phyloP scores from a whole-genome alignment of 2,797 vertebrate species.

The Phyllotis vaccarum region DNA sequence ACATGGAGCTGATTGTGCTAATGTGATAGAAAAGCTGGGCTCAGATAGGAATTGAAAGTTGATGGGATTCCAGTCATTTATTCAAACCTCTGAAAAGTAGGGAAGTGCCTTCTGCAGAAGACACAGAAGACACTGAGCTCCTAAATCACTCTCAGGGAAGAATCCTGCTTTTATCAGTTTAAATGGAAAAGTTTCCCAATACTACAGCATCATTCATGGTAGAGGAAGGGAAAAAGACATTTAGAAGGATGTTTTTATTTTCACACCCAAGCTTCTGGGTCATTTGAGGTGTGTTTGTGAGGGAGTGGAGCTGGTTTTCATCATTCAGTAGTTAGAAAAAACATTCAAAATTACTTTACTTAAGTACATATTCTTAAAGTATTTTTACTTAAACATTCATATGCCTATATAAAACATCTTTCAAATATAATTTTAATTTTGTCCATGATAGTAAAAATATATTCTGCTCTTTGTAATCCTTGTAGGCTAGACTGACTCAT shows the following conservation, averaged over 20 bases:
- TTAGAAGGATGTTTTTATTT: not conserved
- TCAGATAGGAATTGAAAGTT: not conserved
- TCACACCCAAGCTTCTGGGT: not conserved
- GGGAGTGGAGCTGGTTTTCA: not conserved
- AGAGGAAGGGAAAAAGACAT: not conserved
- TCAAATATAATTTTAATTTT: not conserved
- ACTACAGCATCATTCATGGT: not conserved
- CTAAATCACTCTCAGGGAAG: not conserved
- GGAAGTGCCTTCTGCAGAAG: not conserved
- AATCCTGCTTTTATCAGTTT: constrained; percentile 7
- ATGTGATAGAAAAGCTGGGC: not conserved
- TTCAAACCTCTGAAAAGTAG: not conserved
- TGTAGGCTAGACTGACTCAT: not conserved
- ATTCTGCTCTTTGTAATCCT: not conserved
- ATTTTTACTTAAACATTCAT: constrained; percentile 9
- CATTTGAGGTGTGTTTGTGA: not conserved
- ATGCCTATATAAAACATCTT: not conserved
- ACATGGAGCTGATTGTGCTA: not conserved
- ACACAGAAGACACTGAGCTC: not conserved
- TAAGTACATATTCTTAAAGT: not conserved
- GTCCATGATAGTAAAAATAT: not conserved
- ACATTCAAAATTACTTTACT: not conserved
- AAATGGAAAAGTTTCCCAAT: not conserved
- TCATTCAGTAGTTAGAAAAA: not conserved
- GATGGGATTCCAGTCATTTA: not conserved